Percentiles rank a stretch among this genome's conserved stretches.
Conservation (phyloP, 2,797 vertebrate genomes). For the Ctenopoma kingsleyae region DNA sequence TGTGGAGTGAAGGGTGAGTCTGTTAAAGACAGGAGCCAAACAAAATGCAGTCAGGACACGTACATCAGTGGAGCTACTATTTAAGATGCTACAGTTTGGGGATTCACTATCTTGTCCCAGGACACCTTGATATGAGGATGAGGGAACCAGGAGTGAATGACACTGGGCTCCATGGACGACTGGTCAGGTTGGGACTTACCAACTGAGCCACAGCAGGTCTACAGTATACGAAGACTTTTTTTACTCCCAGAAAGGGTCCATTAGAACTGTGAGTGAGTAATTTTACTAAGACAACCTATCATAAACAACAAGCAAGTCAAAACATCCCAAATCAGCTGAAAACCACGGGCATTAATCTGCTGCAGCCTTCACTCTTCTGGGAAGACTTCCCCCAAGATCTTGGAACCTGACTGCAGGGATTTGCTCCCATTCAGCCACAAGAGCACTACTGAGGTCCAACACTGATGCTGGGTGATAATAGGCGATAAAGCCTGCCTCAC, state of each 20-base stretch:
- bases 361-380: not conserved
- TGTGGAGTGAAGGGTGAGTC: not conserved
- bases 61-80: no score
- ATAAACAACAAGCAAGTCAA: not conserved
- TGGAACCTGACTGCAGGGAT: not conserved
- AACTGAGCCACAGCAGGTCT: no score
- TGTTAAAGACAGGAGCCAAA: not conserved
- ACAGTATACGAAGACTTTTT: no score
- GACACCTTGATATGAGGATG: no score
- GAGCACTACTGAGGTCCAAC: not conserved
- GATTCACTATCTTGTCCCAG: no score
- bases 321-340: not conserved
- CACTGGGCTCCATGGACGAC: no score
- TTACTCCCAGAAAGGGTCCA: not conserved
- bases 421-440: not conserved
- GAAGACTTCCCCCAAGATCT: not conserved
- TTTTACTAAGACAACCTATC: not conserved
- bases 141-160: no score
- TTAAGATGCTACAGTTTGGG: no score
- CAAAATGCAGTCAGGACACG: no score
- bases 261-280: not conserved
- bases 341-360: not conserved
- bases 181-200: no score
- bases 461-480: not conserved
- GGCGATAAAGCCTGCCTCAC: not conserved